Evolutionary conservation across 1,140 invertebrate species (phyloP).

Genomic region (Cherax destructor): DNA sequence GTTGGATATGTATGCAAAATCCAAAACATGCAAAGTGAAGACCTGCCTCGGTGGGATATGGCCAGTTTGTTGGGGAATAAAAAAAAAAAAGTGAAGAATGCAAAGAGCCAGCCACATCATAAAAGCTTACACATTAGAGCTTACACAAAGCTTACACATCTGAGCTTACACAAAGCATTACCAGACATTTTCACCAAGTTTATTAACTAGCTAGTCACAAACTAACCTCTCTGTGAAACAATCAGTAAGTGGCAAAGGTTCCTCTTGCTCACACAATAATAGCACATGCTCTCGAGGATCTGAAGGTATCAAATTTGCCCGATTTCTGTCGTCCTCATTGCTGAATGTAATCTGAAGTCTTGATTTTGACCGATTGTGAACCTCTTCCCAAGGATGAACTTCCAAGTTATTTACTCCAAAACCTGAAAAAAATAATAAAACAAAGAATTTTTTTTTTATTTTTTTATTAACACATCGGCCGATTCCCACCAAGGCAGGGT

Average conservation of each 20-base stretch:
- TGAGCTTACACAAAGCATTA: no score
- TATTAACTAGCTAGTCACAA: neutral
- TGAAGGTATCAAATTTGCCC: neutral
- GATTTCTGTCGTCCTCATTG: neutral
- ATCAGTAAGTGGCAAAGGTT: conserved; percentile 43
- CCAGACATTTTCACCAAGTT: no score
- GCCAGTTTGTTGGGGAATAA: no score
- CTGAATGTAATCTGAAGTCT: neutral
- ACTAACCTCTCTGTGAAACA: conserved; percentile 60
- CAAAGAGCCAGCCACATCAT: no score
- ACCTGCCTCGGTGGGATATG: no score
- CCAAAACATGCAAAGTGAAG: no score
- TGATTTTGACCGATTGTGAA: neutral
- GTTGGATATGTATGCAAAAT: no score
- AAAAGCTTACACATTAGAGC: no score
- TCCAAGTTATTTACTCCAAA: neutral
- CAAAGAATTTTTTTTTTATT: neutral
- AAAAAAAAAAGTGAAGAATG: no score
- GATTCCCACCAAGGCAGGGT: no score
- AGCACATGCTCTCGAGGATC: conserved; percentile 43
- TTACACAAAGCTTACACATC: no score
- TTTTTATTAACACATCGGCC: no score
- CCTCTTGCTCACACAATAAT: conserved; percentile 47
- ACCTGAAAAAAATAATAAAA: neutral
- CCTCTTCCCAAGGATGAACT: neutral